phyloP scores from a whole-genome alignment of 2,797 vertebrate species.

The Oreochromis mossambicus region DNA sequence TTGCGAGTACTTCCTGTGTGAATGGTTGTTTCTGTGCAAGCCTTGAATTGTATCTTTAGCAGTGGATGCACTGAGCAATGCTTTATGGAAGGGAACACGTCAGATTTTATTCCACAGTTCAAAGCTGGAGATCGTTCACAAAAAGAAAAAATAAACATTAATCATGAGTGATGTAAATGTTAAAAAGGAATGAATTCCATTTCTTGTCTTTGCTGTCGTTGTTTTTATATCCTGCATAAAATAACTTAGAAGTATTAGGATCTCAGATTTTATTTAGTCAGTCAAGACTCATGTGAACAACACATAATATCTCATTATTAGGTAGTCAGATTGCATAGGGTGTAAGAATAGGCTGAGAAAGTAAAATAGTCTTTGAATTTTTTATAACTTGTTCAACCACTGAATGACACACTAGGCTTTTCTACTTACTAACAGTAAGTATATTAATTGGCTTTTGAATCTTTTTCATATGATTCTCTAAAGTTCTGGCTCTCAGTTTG shows the following conservation, averaged over 20 bases:
- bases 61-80: background rate
- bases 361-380: background rate
- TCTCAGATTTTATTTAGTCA: background rate
- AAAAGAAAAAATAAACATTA: background rate
- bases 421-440: background rate
- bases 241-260: background rate
- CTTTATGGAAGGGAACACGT: background rate
- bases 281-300: background rate
- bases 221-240: background rate
- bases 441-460: constrained; percentile 11
- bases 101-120: background rate
- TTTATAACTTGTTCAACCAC: background rate
- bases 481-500: background rate
- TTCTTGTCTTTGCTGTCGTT: background rate
- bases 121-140: background rate
- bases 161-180: background rate
- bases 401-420: background rate
- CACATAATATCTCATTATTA: background rate
- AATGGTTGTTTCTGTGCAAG: background rate
- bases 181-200: background rate
- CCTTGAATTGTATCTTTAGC: background rate
- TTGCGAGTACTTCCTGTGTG: background rate
- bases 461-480: background rate
- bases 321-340: background rate
- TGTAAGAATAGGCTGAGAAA: background rate